Percentiles rank a stretch among this genome's conserved stretches.
phyloP scores from a whole-genome alignment of 2,888 invertebrate genomes.

The Brachypalpus laphriformis region DNA sequence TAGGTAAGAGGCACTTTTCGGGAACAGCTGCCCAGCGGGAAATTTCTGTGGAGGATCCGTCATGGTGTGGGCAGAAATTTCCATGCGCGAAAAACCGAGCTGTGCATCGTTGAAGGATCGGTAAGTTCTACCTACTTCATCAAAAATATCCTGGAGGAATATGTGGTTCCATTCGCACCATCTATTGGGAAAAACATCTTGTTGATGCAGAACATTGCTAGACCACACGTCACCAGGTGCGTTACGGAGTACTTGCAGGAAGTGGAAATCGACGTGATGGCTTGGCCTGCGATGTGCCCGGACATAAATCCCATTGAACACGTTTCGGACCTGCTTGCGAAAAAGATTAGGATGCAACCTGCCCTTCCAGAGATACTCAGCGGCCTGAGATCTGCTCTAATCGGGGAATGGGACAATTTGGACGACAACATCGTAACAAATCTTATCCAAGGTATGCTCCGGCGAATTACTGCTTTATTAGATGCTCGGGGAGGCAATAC shows the following conservation, averaged over 20 bases:
- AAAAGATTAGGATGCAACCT: too few species aligned
- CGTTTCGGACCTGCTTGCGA: too few species aligned
- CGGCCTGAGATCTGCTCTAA: too few species aligned
- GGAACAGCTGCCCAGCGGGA: neutral
- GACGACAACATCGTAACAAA: too few species aligned
- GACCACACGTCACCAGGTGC: too few species aligned
- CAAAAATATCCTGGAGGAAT: neutral
- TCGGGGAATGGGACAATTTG: too few species aligned
- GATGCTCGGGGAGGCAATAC: neutral
- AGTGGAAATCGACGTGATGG: neutral
- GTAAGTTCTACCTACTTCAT: neutral
- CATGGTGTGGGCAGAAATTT: neutral
- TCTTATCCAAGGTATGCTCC: neutral
- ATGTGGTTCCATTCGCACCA: too few species aligned
- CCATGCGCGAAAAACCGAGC: neutral
- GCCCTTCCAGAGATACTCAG: too few species aligned
- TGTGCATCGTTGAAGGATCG: neutral
- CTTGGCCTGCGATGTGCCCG: too few species aligned
- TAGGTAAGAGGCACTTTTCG: neutral
- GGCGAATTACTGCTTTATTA: neutral
- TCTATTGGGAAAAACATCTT: too few species aligned
- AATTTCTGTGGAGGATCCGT: neutral
- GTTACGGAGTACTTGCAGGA: neutral
- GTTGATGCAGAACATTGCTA: too few species aligned
- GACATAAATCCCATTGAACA: too few species aligned